A percentile compares a stretch with the other conserved stretches of the same genome.
These are phyloP conservation scores for Halcyon leucocephala DNA, from an alignment of 2,797 vertebrate species.

Conservation along the genomic window DNA sequence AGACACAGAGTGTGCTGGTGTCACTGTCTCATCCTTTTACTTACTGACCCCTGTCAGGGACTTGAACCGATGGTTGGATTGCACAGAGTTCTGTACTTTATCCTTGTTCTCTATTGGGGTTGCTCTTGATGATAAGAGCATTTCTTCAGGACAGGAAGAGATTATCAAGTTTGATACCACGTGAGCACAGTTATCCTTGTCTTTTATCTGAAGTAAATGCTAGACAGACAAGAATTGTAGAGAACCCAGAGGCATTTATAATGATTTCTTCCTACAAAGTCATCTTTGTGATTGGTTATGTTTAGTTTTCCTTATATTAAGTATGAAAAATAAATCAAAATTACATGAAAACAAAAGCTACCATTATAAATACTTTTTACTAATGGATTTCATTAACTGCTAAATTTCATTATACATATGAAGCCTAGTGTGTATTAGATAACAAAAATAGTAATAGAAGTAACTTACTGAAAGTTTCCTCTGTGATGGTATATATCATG, in stretches of 20 bases:
- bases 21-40: neutral
- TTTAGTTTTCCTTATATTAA: neutral
- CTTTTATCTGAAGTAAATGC: neutral
- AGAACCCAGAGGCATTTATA: neutral
- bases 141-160: neutral
- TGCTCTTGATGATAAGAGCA: neutral
- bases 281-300: neutral
- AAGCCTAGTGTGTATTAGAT: neutral
- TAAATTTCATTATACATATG: neutral
- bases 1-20: neutral
- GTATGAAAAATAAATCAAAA: neutral
- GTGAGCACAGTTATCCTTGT: neutral
- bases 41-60: neutral
- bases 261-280: neutral
- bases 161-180: conserved; percentile 16
- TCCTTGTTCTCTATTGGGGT: neutral
- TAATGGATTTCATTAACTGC: neutral
- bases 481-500: fast-evolving
- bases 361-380: neutral
- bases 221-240: neutral
- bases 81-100: neutral
- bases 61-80: neutral
- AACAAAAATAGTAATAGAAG: neutral
- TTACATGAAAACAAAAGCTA: neutral
- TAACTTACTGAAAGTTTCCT: neutral